Percentiles rank a stretch among this genome's conserved stretches.
These are phyloP conservation scores for Stenurella melanura DNA, from an alignment of 2,888 invertebrate species.

Conservation along the genomic window DNA sequence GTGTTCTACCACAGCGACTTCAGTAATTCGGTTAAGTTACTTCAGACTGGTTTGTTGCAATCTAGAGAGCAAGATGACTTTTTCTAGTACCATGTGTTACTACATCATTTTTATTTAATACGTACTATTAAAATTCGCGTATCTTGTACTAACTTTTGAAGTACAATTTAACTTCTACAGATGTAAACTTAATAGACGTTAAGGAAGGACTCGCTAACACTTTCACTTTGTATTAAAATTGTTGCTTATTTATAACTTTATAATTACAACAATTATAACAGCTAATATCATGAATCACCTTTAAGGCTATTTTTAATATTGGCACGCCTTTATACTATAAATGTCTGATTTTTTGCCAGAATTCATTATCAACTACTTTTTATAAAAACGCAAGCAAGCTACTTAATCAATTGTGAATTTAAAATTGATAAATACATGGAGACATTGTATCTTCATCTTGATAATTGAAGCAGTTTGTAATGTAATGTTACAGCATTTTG, in stretches of 20 bases:
- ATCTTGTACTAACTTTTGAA: not conserved
- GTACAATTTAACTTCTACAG: not conserved
- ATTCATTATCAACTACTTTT: slow-evolving; percentile 5
- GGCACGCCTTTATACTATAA: slow-evolving; percentile 20
- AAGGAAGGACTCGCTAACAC: not conserved
- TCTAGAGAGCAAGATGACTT: too few relatives aligned
- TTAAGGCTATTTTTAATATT: slow-evolving; percentile 26
- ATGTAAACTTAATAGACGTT: not conserved
- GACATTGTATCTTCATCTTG: too few relatives aligned
- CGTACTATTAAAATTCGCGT: too few relatives aligned
- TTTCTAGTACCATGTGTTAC: not conserved
- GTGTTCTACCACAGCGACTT: too few relatives aligned
- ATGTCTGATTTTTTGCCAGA: slow-evolving; percentile 18
- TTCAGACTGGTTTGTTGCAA: too few relatives aligned
- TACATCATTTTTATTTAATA: not conserved
- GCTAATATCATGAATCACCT: slow-evolving; percentile 33
- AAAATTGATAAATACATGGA: too few relatives aligned
- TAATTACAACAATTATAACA: slow-evolving; percentile 27
- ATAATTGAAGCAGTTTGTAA: too few relatives aligned
- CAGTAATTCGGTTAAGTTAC: too few relatives aligned
- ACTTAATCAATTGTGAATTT: not conserved
- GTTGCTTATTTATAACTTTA: slow-evolving; percentile 29
- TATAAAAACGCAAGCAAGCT: not conserved
- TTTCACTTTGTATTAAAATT: slow-evolving; percentile 23
- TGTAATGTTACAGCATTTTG: too few relatives aligned